These are phyloP conservation scores for Chaetodon trifascialis DNA, from an alignment of 2,113 vertebrate species.

Conservation along the genomic window DNA sequence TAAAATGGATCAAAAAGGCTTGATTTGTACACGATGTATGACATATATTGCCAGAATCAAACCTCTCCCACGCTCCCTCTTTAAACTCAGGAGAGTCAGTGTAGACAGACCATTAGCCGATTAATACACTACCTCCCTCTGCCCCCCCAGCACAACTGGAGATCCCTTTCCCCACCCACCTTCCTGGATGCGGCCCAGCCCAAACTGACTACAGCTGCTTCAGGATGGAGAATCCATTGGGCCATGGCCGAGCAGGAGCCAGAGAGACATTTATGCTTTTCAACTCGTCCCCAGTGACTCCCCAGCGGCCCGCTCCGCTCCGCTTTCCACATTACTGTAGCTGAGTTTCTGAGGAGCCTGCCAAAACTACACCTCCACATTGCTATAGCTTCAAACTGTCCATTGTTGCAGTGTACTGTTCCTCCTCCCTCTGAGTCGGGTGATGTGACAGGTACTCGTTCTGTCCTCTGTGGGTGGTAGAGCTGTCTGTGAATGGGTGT, in stretches of 20 bases:
- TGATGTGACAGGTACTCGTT: constrained; percentile 57
- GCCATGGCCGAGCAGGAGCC: constrained; percentile 56
- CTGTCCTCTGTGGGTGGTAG: constrained; percentile 61
- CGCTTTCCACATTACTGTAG: constrained; percentile 57
- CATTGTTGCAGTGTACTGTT: constrained; percentile 66
- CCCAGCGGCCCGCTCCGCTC: constrained; percentile 37
- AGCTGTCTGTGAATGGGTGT: constrained; percentile 50
- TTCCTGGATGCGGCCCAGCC: constrained; percentile 76
- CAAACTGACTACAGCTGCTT: constrained; percentile 72
- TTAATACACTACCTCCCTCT: constrained; percentile 26
- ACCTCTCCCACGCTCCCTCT: constrained; percentile 58
- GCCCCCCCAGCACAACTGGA: constrained; percentile 31
- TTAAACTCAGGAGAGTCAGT: constrained; percentile 40
- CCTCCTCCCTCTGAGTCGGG: constrained; percentile 13
- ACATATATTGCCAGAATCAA: constrained; percentile 42
- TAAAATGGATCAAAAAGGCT: constrained; percentile 23
- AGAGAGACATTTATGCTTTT: constrained; percentile 68
- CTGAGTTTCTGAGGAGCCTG: constrained; percentile 45
- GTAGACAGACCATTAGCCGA: constrained; percentile 62
- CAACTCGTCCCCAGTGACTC: constrained; percentile 66
- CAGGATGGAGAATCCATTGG: constrained; percentile 82
- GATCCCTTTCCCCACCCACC: constrained; percentile 77
- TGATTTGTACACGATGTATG: constrained; percentile 23
- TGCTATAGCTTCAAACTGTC: constrained; percentile 40
- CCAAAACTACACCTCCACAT: constrained; percentile 62